Percentiles rank a stretch among this genome's conserved stretches.
Conservation (phyloP, 2,797 vertebrate species). For the Octomys mimax region DNA sequence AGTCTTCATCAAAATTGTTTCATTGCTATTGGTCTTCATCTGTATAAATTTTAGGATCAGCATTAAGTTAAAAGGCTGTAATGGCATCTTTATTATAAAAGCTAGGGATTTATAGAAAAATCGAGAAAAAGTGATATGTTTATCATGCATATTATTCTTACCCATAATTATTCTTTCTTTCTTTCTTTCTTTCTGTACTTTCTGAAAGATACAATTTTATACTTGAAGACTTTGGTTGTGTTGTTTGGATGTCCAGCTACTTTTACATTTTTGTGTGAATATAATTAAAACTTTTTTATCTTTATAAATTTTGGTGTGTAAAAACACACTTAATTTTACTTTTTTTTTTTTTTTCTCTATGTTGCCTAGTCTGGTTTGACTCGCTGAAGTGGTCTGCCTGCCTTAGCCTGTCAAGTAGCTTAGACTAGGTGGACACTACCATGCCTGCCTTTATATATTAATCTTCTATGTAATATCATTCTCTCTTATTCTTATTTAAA, state of each 20-base stretch:
- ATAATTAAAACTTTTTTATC: slow-evolving; percentile 6
- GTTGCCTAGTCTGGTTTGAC: background rate
- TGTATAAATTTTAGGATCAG: background rate
- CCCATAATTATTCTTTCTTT: background rate
- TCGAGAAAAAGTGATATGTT: background rate
- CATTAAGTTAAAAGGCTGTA: background rate
- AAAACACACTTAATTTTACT: background rate
- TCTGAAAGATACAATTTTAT: slow-evolving; percentile 40
- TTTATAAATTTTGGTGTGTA: slow-evolving; percentile 22
- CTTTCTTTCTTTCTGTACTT: background rate
- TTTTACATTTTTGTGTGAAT: background rate
- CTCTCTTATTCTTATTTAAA: background rate
- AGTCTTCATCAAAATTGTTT: background rate
- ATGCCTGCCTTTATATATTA: background rate
- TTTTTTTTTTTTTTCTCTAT: background rate
- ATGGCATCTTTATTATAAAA: slow-evolving; percentile 25
- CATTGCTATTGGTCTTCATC: background rate
- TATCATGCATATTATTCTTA: slow-evolving; percentile 43
- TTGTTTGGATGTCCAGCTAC: background rate
- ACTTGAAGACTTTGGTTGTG: background rate
- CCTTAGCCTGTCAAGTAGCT: background rate
- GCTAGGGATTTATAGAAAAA: background rate
- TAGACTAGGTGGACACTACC: background rate
- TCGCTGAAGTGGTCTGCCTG: background rate
- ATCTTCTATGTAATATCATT: background rate